phyloP scores from a whole-genome alignment of 2,113 vertebrate genomes.

The Alces alces region DNA sequence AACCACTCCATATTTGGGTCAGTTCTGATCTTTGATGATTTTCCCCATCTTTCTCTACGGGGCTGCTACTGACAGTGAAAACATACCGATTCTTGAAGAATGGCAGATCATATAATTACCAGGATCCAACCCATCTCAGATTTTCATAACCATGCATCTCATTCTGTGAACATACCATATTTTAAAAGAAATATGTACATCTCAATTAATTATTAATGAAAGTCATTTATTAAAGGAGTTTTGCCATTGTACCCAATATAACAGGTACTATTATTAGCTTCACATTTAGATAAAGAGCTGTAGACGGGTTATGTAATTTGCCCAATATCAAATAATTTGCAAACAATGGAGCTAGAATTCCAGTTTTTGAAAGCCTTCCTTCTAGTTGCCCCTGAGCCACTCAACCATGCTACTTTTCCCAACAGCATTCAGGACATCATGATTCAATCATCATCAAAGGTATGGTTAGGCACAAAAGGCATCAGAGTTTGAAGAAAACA shows the following conservation, averaged over 20 bases:
- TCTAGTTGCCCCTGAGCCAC: background rate
- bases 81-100: background rate
- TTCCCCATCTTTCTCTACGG: background rate
- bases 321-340: background rate
- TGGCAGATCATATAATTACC: background rate
- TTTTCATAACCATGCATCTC: background rate
- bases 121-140: background rate
- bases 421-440: background rate
- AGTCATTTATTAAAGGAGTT: background rate
- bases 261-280: background rate
- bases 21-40: background rate
- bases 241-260: background rate
- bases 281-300: background rate
- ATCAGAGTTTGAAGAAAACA: background rate
- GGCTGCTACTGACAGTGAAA: background rate
- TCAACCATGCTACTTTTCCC: background rate
- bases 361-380: background rate
- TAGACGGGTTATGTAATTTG: background rate
- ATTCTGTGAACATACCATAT: background rate
- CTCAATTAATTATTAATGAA: background rate
- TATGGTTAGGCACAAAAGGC: background rate
- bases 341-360: background rate
- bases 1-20: background rate
- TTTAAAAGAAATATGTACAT: background rate
- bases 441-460: background rate